Percentiles rank a stretch among this genome's conserved stretches.
These are phyloP conservation scores for Acanthornis magna DNA, from an alignment of 2,797 vertebrate species.

Conservation along the genomic window DNA sequence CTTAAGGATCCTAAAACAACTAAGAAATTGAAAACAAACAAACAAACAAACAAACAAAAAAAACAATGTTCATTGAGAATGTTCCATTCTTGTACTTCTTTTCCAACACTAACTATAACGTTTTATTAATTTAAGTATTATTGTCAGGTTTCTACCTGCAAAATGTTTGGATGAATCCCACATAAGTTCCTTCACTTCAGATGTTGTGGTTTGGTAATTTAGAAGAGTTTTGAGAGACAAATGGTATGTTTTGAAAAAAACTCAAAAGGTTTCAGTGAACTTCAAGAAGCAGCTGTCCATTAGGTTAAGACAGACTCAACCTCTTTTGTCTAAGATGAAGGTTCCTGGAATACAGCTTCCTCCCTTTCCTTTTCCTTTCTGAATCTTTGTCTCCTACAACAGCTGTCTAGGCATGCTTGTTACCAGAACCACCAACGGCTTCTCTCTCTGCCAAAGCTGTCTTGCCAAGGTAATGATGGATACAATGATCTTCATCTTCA, in stretches of 20 bases:
- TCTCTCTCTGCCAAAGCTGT: neutral
- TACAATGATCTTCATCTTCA: neutral
- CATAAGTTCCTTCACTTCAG: neutral
- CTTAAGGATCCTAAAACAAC: conserved; percentile 94
- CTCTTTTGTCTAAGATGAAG: neutral
- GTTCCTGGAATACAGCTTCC: neutral
- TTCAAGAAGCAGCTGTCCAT: neutral
- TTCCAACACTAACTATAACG: neutral
- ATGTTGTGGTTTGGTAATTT: neutral
- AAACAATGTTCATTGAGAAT: neutral
- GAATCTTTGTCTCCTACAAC: neutral
- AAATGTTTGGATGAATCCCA: accelerated
- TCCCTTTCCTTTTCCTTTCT: neutral
- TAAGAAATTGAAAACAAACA: conserved; percentile 76
- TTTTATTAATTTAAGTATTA: neutral
- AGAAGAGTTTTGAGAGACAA: neutral
- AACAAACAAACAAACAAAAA: conserved; percentile 48
- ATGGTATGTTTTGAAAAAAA: neutral
- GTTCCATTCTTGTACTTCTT: neutral
- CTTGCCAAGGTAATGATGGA: neutral
- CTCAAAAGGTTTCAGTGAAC: neutral
- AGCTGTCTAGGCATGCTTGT: neutral
- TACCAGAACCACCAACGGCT: neutral
- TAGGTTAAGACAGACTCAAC: neutral
- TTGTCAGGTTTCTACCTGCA: neutral